Conservation (phyloP, 92 coral and sea anemone species). For the Paramuricea clavata region DNA sequence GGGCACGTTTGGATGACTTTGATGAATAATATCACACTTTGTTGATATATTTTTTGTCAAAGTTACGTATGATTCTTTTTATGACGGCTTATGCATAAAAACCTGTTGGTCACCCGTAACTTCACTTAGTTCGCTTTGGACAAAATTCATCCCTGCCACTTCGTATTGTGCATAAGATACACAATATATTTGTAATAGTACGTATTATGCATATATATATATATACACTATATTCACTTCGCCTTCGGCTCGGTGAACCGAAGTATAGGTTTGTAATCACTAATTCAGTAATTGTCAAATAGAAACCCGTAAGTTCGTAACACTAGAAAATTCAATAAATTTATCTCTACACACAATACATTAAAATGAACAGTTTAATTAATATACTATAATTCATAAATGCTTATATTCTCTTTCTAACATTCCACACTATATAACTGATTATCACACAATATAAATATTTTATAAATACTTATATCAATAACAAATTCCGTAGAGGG, state of each 20-base stretch:
- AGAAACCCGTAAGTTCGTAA: too few species aligned
- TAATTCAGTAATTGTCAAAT: too few species aligned
- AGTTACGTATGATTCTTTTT: neutral
- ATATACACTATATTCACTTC: too few species aligned
- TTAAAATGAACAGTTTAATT: neutral
- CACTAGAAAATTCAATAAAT: neutral
- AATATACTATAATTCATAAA: too few species aligned
- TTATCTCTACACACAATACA: neutral
- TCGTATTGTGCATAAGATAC: too few species aligned
- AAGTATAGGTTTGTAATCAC: too few species aligned
- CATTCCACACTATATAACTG: neutral
- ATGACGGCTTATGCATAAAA: neutral
- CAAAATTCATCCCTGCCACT: neutral
- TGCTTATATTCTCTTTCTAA: neutral
- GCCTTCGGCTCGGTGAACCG: too few species aligned
- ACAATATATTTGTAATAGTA: too few species aligned
- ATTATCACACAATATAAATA: neutral
- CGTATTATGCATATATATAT: too few species aligned
- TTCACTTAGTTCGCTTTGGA: neutral
- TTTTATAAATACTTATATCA: neutral
- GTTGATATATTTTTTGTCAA: neutral
- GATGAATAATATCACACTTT: neutral
- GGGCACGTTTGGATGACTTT: neutral
- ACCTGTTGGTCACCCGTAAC: conserved; percentile 12
- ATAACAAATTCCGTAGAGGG: neutral